These are phyloP conservation scores for Tyrophagus putrescentiae DNA, from an alignment of 1,140 invertebrate genomes.

Conservation along the genomic window DNA sequence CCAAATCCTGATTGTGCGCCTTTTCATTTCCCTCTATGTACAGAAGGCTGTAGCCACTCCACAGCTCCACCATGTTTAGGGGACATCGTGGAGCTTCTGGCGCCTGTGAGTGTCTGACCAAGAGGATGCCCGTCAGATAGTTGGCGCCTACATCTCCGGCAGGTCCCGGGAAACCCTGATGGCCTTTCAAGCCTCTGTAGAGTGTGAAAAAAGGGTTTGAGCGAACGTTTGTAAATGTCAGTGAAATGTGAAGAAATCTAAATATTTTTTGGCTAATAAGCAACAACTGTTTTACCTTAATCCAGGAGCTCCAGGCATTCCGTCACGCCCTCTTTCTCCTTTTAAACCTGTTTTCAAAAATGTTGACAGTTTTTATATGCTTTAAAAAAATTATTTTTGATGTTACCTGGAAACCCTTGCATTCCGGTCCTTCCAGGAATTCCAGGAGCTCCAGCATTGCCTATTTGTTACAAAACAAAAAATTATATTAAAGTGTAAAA, in stretches of 20 bases:
- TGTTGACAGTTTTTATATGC: too few relatives aligned
- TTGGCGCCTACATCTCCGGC: constrained; percentile 26
- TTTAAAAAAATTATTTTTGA: too few relatives aligned
- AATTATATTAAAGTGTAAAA: too few relatives aligned
- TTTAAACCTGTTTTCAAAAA: too few relatives aligned
- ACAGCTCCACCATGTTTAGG: constrained; percentile 58
- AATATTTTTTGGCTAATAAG: not conserved
- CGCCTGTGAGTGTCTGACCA: constrained; percentile 63
- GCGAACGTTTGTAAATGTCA: constrained; percentile 8
- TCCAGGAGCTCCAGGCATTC: not conserved
- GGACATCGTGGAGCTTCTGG: constrained; percentile 72
- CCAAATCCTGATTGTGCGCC: constrained; percentile 76
- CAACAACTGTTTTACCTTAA: not conserved
- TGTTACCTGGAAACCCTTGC: constrained; percentile 26
- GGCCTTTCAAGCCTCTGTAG: constrained; percentile 26
- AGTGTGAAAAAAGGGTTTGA: constrained; percentile 27
- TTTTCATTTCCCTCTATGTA: constrained; percentile 82
- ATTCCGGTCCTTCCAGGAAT: constrained; percentile 15
- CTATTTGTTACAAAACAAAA: too few relatives aligned
- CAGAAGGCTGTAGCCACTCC: constrained; percentile 89
- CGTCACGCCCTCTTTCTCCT: constrained; percentile 5
- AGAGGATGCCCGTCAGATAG: constrained; percentile 37
- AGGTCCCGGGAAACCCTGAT: constrained; percentile 28
- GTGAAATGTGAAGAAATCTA: not conserved
- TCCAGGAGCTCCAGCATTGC: not conserved